Base-by-base conservation (phyloP, 2,797 vertebrate genomes). In the Oreochromis mossambicus region DNA sequence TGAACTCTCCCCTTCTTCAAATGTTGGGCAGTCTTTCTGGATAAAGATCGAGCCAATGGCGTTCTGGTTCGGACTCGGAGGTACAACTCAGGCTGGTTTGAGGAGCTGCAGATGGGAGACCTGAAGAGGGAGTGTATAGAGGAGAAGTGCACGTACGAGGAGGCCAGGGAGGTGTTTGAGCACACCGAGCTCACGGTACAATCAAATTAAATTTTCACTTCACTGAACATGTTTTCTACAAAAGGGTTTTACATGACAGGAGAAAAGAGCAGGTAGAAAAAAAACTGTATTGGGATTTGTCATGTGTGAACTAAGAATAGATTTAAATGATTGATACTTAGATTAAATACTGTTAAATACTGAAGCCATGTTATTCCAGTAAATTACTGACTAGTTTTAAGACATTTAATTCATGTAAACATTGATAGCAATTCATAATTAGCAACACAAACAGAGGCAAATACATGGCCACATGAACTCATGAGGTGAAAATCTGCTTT, bases 61-160 rank as follows among this genome's bases (percentile, higher is more conserved):
- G 77, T 98, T 54, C 95, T 95, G 86, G 61, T 86, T 26, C 93
- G 98, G 80, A 88, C 26, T 6, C 96, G 92, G 51, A 93, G 98
- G 61, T 97, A 95, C 70, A 98, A 98, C 93, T 90, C 90, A 0
- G 96, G 96, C 32, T 95, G 97, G 96, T 92, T 98, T 0, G 98
- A 99, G 95, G 98, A 99, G 91, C 79, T 99, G 34, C 95, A 97
- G 91, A 34, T 29, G 2, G 97, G 97, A 2, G 96, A 98, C 13
- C 91, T 98, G 87, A 96, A 98, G 92, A 83, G 98, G 19, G 98
- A 99, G 88, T 99, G 98, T 92, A 77, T 94, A 50, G 98, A 99
- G 95, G 98, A 99, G 83, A 88, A 1, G 2, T 99, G 98, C 83
- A 97, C 96, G 2, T 97, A 97, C 0, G 98, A 99, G 88, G 98